phyloP scores from a whole-genome alignment of 2,888 invertebrate species.

The Adineta ricciae region DNA sequence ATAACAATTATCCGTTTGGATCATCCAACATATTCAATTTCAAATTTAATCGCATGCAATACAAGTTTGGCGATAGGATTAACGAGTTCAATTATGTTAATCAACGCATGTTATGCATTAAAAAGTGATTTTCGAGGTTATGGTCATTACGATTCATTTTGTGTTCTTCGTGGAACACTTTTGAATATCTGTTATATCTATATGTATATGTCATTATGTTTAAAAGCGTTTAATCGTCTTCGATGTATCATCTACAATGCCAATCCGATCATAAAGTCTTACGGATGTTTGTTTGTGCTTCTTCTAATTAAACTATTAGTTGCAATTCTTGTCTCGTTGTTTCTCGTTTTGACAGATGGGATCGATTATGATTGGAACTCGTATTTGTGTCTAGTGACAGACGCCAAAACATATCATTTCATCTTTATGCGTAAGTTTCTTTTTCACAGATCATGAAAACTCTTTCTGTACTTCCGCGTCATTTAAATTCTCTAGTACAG shows the following conservation, averaged over 20 bases:
- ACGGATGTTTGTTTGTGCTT: not conserved
- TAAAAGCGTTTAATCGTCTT: not conserved
- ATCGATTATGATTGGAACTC: not conserved
- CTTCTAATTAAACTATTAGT: not conserved
- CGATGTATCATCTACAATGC: not conserved
- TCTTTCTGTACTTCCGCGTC: no score
- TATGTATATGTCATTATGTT: not conserved
- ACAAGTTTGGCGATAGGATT: not conserved
- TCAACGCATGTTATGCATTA: not conserved
- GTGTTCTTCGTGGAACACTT: not conserved
- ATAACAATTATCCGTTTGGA: not conserved
- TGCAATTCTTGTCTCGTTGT: not conserved
- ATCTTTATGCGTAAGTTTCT: not conserved
- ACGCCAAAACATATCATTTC: not conserved
- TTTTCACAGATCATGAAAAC: no score
- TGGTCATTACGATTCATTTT: not conserved
- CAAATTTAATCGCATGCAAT: not conserved
- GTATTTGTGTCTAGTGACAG: not conserved
- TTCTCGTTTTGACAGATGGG: not conserved
- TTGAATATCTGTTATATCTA: not conserved
- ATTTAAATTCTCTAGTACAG: no score
- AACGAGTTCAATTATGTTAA: not conserved
- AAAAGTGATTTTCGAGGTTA: not conserved
- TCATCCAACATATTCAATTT: not conserved
- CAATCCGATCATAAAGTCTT: not conserved